Conservation (phyloP, 2,113 vertebrate genomes). For the Philantomba maxwellii region DNA sequence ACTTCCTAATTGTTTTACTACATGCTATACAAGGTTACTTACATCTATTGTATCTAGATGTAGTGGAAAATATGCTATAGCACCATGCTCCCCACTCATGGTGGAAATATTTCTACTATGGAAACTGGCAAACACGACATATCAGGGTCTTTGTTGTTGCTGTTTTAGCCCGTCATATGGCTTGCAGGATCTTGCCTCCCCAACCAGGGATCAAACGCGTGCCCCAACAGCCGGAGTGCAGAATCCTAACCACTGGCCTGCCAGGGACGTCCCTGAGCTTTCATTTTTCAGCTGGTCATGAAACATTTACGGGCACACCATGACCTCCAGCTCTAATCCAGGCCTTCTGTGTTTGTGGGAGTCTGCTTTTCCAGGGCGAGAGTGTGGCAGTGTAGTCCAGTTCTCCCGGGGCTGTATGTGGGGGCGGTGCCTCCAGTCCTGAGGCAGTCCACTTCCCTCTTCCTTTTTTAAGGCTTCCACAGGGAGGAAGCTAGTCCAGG, state of each 20-base stretch:
- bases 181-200: not conserved
- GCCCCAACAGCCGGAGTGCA: not conserved
- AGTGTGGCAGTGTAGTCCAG: not conserved
- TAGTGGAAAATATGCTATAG: not conserved
- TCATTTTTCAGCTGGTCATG: not conserved
- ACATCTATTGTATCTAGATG: not conserved
- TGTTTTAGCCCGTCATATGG: not conserved
- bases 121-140: not conserved
- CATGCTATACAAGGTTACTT: not conserved
- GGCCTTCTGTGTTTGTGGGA: not conserved
- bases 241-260: not conserved
- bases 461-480: not conserved
- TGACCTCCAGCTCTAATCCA: not conserved
- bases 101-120: not conserved
- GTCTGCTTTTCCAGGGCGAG: not conserved
- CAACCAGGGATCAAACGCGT: not conserved
- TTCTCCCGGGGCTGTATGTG: not conserved
- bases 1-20: not conserved
- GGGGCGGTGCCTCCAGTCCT: not conserved
- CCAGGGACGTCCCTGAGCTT: not conserved
- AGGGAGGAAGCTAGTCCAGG: not conserved
- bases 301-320: not conserved
- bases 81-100: not conserved
- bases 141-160: not conserved
- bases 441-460: not conserved